phyloP scores from a whole-genome alignment of 2,113 vertebrate species.

The Lophotis ruficrista region DNA sequence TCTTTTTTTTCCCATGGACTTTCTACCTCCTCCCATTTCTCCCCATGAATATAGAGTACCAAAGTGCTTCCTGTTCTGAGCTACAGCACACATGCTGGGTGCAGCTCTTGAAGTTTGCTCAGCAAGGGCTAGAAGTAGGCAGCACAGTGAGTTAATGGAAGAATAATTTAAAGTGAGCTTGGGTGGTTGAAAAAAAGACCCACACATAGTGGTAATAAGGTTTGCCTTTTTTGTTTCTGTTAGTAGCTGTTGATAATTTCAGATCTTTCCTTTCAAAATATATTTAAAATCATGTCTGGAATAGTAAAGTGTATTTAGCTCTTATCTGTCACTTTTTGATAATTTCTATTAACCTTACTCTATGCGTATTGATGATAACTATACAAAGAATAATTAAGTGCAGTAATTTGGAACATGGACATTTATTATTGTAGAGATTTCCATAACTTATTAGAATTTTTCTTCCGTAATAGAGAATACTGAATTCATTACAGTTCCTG shows the following conservation, averaged over 20 bases:
- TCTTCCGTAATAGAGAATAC: not conserved
- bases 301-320: not conserved
- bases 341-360: conserved; percentile 27
- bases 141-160: conserved; percentile 62
- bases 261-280: conserved; percentile 37
- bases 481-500: not conserved
- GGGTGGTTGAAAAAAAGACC: conserved; percentile 42
- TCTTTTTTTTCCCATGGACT: not conserved
- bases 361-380: not conserved
- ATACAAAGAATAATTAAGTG: conserved; percentile 29
- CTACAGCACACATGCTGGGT: conserved; percentile 64
- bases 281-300: conserved; percentile 3
- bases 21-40: conserved; percentile 1
- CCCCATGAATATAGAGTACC: conserved; percentile 35
- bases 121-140: conserved; percentile 54
- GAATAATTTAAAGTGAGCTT: conserved; percentile 64
- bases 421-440: conserved; percentile 12
- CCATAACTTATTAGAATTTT: not conserved
- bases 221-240: conserved; percentile 55
- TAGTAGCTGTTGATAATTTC: conserved; percentile 54
- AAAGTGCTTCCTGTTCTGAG: conserved; percentile 60
- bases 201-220: conserved; percentile 34
- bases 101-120: conserved; percentile 70
- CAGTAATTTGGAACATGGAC: not conserved
- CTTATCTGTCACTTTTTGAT: conserved; percentile 31